Evolutionary conservation across 2,888 invertebrate genomes (phyloP).

Genomic region (Leptinotarsa rubiginosa): DNA sequence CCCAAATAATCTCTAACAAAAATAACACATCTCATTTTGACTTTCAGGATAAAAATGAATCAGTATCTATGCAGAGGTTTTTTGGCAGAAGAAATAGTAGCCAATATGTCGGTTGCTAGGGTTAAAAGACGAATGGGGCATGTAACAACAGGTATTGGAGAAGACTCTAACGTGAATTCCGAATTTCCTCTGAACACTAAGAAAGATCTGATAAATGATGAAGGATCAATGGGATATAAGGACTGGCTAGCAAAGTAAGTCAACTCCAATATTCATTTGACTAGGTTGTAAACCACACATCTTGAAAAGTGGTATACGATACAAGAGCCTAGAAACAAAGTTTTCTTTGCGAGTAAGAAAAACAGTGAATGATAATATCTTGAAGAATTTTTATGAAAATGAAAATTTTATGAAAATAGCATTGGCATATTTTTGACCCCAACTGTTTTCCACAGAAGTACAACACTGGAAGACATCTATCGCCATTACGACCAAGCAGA

Average conservation of each 20-base stretch:
- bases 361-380: too few relatives aligned
- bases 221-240: slow-evolving; percentile 79
- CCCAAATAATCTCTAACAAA: too few relatives aligned
- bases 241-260: slow-evolving; percentile 81
- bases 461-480: slow-evolving; percentile 78
- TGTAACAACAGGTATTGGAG: slow-evolving; percentile 47
- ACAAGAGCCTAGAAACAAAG: too few relatives aligned
- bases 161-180: slow-evolving; percentile 51
- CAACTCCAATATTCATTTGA: neutral
- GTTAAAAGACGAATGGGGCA: slow-evolving; percentile 65
- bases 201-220: slow-evolving; percentile 72
- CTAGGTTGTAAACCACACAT: too few relatives aligned
- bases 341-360: too few relatives aligned
- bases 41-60: slow-evolving; percentile 78
- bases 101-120: slow-evolving; percentile 70
- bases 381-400: neutral
- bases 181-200: slow-evolving; percentile 61
- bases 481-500: slow-evolving; percentile 70
- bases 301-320: too few relatives aligned
- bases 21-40: too few relatives aligned
- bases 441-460: slow-evolving; percentile 69
- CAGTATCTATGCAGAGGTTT: slow-evolving; percentile 82
- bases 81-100: slow-evolving; percentile 78
- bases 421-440: neutral
- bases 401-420: neutral